Percentiles rank a stretch among this genome's conserved stretches.
Evolutionary conservation across 2,113 vertebrate genomes (phyloP).

Genomic region (Albula goreensis): DNA sequence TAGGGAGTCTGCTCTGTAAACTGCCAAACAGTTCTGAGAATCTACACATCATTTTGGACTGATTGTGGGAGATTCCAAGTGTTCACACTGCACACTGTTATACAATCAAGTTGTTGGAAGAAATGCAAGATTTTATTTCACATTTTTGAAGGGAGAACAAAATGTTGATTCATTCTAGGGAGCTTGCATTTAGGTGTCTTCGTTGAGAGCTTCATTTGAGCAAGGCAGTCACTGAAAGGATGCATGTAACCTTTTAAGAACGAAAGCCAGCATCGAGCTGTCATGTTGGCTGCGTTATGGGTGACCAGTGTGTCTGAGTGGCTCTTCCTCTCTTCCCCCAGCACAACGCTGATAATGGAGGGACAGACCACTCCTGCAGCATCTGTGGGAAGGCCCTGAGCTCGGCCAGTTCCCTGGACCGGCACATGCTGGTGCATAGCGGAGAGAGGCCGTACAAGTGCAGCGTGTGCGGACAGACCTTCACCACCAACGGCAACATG

Average conservation of each 20-base stretch:
- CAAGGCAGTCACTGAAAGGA: background rate
- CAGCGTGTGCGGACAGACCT: constrained; percentile 89
- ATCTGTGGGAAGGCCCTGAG: constrained; percentile 96
- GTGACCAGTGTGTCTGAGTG: background rate
- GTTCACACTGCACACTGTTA: background rate
- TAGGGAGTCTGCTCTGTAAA: background rate
- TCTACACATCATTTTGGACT: background rate
- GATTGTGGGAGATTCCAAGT: background rate
- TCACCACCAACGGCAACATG: constrained; percentile 99
- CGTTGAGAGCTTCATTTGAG: background rate
- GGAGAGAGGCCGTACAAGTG: constrained; percentile 96
- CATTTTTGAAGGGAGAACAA: background rate
- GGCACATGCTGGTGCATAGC: constrained; percentile 98
- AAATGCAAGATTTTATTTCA: background rate
- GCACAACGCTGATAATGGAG: constrained; percentile 92
- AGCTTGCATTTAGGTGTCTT: background rate
- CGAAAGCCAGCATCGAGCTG: background rate
- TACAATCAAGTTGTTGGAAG: background rate
- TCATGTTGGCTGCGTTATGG: background rate
- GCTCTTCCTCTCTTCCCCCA: constrained; percentile 44
- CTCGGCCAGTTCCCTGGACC: constrained; percentile 94
- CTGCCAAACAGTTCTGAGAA: background rate
- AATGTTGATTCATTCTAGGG: background rate
- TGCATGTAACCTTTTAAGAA: background rate
- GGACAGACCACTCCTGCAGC: constrained; percentile 94